Conservation (phyloP, 2,797 vertebrate species). For the Megaceryle alcyon region DNA sequence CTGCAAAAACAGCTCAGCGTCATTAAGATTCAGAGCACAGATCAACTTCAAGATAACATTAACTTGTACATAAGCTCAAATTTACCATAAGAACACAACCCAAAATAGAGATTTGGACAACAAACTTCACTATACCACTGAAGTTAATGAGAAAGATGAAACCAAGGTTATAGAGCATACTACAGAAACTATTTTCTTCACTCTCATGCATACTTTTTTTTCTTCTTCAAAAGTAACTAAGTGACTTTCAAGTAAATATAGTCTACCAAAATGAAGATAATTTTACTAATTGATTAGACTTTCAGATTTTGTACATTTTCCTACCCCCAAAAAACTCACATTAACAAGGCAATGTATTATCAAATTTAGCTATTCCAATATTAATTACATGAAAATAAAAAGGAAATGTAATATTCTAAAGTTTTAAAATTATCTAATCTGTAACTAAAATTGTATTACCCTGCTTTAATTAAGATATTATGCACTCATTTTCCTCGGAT, state of each 20-base stretch:
- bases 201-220: neutral
- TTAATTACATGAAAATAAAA: conserved; percentile 67
- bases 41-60: neutral
- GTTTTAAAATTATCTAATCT: conserved; percentile 69
- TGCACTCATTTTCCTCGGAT: conserved; percentile 75
- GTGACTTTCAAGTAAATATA: conserved; percentile 37
- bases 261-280: neutral
- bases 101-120: neutral
- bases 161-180: neutral
- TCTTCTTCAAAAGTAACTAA: conserved; percentile 17
- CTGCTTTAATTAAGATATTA: conserved; percentile 78
- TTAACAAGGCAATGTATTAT: conserved; percentile 55
- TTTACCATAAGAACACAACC: neutral
- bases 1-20: neutral
- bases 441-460: conserved; percentile 75
- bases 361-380: conserved; percentile 58
- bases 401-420: conserved; percentile 56
- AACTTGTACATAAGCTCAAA: neutral
- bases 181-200: conserved; percentile 24
- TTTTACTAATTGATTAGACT: conserved; percentile 45
- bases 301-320: conserved; percentile 19
- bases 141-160: conserved; percentile 3
- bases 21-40: neutral
- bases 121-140: neutral
- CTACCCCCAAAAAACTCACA: neutral